phyloP scores from a whole-genome alignment of 2,797 vertebrate genomes.

The Molossus molossus region DNA sequence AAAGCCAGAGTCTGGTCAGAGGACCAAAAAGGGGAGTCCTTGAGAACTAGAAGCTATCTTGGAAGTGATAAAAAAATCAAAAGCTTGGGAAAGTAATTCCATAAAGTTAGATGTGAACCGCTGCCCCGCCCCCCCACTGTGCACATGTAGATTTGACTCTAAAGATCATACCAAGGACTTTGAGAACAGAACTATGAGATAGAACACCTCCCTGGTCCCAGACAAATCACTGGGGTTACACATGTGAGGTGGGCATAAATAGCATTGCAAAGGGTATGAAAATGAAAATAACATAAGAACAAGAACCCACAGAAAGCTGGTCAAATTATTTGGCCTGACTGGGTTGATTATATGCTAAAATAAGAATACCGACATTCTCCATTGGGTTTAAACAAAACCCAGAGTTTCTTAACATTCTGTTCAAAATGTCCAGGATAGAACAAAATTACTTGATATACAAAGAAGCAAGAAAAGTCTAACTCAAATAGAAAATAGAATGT shows the following conservation, averaged over 20 bases:
- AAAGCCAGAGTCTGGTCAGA: background rate
- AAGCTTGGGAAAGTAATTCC: background rate
- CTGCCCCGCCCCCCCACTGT: background rate
- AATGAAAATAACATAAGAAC: slow-evolving; percentile 42
- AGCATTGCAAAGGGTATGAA: slow-evolving; percentile 28
- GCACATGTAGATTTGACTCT: background rate
- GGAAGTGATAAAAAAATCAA: background rate
- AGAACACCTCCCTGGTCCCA: background rate
- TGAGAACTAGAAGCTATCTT: background rate
- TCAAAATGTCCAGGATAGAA: slow-evolving; percentile 49
- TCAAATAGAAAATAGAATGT: slow-evolving; percentile 34
- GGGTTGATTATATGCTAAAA: slow-evolving; percentile 2
- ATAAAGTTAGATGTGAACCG: background rate
- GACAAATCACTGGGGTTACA: background rate
- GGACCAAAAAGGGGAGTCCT: background rate
- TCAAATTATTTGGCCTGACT: slow-evolving; percentile 42
- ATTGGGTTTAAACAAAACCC: slow-evolving; percentile 44
- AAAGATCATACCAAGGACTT: background rate
- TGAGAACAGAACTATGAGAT: background rate
- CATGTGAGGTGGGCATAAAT: background rate
- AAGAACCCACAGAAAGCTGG: slow-evolving; percentile 15
- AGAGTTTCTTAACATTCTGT: slow-evolving; percentile 18
- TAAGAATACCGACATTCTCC: slow-evolving; percentile 29
- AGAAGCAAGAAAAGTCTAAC: slow-evolving; percentile 25
- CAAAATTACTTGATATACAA: slow-evolving; percentile 44